A percentile compares a stretch with the other conserved stretches of the same genome.
These are phyloP conservation scores for Cyrtorhinus lividipennis DNA, from an alignment of 1,140 invertebrate species.

Conservation along the genomic window DNA sequence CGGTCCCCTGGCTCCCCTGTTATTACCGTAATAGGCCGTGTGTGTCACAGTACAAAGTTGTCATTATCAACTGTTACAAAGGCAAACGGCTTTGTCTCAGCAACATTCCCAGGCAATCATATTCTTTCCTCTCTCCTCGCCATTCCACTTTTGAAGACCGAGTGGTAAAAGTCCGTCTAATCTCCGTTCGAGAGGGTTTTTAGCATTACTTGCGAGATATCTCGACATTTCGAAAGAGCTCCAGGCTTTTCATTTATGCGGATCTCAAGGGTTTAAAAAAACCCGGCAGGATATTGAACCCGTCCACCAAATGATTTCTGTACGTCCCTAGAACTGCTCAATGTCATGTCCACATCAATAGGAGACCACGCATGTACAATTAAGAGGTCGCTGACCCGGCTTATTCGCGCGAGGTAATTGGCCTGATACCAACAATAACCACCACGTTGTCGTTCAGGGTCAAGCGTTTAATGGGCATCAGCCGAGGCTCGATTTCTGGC, in stretches of 20 bases:
- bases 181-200: background rate
- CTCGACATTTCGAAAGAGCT: background rate
- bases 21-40: slow-evolving; percentile 4
- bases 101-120: slow-evolving; percentile 2
- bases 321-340: background rate
- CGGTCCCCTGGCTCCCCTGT: background rate
- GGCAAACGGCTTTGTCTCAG: background rate
- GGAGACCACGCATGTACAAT: background rate
- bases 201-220: background rate
- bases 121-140: background rate
- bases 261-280: background rate
- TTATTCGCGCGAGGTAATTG: background rate
- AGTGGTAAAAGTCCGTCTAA: too few species aligned
- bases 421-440: background rate
- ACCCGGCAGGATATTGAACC: background rate
- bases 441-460: too few species aligned
- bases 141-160: too few species aligned
- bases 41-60: slow-evolving; percentile 2
- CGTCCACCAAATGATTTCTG: background rate
- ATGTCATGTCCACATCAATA: slow-evolving; percentile 2
- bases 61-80: background rate
- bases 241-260: background rate
- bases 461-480: too few species aligned
- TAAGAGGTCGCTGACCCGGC: background rate
- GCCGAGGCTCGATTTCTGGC: too few species aligned